Evolutionary conservation across 2,797 vertebrate species (phyloP).

Genomic region (Arrhamphus sclerolepis): DNA sequence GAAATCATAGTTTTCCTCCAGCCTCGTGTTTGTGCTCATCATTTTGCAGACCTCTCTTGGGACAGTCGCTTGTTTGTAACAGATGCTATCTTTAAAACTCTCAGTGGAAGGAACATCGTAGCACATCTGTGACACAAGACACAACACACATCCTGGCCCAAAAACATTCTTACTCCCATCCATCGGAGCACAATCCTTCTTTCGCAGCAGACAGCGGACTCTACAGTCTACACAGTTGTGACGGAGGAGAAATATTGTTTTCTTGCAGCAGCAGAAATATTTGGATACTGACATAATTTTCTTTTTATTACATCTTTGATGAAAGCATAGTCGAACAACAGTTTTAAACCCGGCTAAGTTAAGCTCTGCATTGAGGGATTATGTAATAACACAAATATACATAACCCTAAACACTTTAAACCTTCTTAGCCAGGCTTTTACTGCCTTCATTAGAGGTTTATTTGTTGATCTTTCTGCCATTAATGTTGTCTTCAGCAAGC

Average conservation of each 20-base stretch:
- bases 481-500: too few relatives aligned
- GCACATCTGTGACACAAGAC: constrained; percentile 68
- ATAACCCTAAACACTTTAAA: too few relatives aligned
- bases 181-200: constrained; percentile 65
- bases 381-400: too few relatives aligned
- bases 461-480: too few relatives aligned
- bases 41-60: constrained; percentile 53
- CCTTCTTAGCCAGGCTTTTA: too few relatives aligned
- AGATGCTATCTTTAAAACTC: constrained; percentile 78
- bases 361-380: too few relatives aligned
- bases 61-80: constrained; percentile 71
- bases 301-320: too few relatives aligned
- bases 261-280: constrained; percentile 23
- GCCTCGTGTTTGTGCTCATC: constrained; percentile 56
- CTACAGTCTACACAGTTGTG: constrained; percentile 54
- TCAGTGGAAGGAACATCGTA: constrained; percentile 64
- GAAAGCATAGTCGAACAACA: too few relatives aligned
- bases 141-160: constrained; percentile 54
- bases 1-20: constrained; percentile 40
- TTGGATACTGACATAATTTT: too few relatives aligned
- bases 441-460: too few relatives aligned
- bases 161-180: constrained; percentile 67
- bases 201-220: constrained; percentile 61
- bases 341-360: too few relatives aligned
- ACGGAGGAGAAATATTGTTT: constrained; percentile 63